A percentile compares a stretch with the other conserved stretches of the same genome.
phyloP scores from a whole-genome alignment of 2,797 vertebrate species.

The Ciconia nigra region DNA sequence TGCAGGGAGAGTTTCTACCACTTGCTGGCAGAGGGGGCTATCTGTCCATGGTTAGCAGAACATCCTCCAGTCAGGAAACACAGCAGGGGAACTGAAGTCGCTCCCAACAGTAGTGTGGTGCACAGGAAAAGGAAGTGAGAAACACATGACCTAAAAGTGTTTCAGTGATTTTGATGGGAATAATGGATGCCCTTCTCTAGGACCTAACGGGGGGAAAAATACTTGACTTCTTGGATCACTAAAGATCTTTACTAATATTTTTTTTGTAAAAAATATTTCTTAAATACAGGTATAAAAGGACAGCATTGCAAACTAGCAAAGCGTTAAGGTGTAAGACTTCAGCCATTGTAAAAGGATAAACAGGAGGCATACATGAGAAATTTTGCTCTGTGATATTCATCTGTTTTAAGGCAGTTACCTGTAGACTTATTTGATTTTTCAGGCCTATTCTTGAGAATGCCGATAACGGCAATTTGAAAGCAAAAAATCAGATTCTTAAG shows the following conservation, averaged over 20 bases:
- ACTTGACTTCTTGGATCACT: not conserved
- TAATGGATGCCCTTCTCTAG: not conserved
- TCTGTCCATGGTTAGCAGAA: conserved; percentile 5
- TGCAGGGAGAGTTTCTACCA: not conserved
- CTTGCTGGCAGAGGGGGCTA: conserved; percentile 60
- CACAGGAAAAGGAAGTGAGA: not conserved
- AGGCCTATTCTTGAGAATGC: not conserved
- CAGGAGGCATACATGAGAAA: not conserved
- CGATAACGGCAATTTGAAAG: not conserved
- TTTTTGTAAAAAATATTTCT: not conserved
- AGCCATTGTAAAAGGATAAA: not conserved
- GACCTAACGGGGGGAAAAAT: accelerated
- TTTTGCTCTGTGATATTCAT: not conserved
- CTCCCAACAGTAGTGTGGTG: not conserved
- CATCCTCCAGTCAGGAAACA: not conserved
- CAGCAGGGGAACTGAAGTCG: not conserved
- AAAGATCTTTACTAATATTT: not conserved
- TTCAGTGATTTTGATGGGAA: not conserved
- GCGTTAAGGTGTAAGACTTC: not conserved
- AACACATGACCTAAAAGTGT: not conserved
- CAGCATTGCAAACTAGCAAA: not conserved
- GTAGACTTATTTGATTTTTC: not conserved
- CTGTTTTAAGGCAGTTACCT: not conserved
- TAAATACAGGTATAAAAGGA: not conserved
- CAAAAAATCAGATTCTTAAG: not conserved